A percentile compares a stretch with the other conserved stretches of the same genome.
Evolutionary conservation across 2,888 invertebrate genomes (phyloP).

Genomic region (Melieria picta): DNA sequence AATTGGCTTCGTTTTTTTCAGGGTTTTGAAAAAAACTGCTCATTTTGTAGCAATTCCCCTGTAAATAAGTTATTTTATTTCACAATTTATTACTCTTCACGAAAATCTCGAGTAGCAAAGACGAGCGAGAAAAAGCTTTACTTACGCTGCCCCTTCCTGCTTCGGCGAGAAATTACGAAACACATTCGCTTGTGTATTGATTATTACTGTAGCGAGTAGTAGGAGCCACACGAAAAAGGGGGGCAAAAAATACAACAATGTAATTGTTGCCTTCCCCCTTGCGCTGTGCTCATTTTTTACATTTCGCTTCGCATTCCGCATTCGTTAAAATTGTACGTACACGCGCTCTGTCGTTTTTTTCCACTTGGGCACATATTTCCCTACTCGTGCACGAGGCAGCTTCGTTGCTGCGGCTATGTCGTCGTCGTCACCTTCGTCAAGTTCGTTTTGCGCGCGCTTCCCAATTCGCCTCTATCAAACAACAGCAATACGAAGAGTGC

Average conservation of each 20-base stretch:
- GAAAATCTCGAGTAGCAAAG: no score
- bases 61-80: no score
- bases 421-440: slow-evolving; percentile 2
- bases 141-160: no score
- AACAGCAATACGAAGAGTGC: no score
- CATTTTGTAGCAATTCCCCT: no score
- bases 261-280: background rate
- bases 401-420: background rate
- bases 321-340: background rate
- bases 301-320: background rate
- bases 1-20: no score
- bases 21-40: no score
- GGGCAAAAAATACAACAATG: background rate
- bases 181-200: background rate
- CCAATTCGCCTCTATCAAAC: background rate
- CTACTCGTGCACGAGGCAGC: background rate
- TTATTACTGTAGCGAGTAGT: background rate
- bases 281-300: background rate
- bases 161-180: background rate
- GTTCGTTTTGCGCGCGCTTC: slow-evolving; percentile 1
- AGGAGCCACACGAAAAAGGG: background rate
- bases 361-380: background rate
- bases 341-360: background rate
- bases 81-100: no score
- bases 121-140: background rate